A percentile compares a stretch with the other conserved stretches of the same genome.
These are phyloP conservation scores for Pampus argenteus DNA, from an alignment of 2,797 vertebrate species.

Conservation along the genomic window DNA sequence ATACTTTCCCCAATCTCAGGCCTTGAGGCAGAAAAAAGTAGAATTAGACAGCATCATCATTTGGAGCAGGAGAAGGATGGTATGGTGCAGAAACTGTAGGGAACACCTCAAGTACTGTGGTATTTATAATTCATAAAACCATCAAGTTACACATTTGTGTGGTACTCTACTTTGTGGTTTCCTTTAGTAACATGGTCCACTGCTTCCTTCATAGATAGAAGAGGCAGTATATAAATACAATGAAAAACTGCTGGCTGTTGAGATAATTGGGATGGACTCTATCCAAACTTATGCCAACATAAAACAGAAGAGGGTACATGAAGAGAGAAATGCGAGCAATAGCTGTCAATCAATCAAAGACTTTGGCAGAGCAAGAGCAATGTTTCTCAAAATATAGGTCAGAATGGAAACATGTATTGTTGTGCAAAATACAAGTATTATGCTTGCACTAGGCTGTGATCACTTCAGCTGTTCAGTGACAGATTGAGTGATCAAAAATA, in stretches of 20 bases:
- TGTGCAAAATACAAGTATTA: slow-evolving; percentile 24
- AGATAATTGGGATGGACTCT: slow-evolving; percentile 29
- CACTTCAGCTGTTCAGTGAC: slow-evolving; percentile 40
- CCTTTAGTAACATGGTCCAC: slow-evolving; percentile 40
- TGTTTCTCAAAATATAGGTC: slow-evolving; percentile 31
- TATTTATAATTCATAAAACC: slow-evolving; percentile 55
- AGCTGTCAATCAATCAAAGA: slow-evolving; percentile 49
- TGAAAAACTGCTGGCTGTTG: slow-evolving; percentile 22
- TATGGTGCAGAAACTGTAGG: slow-evolving; percentile 46
- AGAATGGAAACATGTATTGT: slow-evolving; percentile 9
- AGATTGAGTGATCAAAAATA: slow-evolving; percentile 67
- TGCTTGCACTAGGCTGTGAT: slow-evolving; percentile 45
- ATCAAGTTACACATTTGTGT: slow-evolving; percentile 46
- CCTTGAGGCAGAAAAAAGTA: slow-evolving; percentile 41
- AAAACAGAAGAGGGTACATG: slow-evolving; percentile 29
- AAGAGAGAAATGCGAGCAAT: slow-evolving; percentile 24
- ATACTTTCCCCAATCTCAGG: slow-evolving; percentile 61
- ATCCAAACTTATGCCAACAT: slow-evolving; percentile 22
- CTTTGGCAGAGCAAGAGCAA: slow-evolving; percentile 17
- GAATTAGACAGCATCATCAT: slow-evolving; percentile 55
- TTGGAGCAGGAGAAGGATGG: slow-evolving; percentile 43
- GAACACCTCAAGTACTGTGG: slow-evolving; percentile 39
- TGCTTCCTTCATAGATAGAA: slow-evolving; percentile 41
- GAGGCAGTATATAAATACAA: slow-evolving; percentile 33
- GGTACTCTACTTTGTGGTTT: slow-evolving; percentile 56